Conservation (phyloP, 2,113 vertebrate species). For the Menura novaehollandiae region DNA sequence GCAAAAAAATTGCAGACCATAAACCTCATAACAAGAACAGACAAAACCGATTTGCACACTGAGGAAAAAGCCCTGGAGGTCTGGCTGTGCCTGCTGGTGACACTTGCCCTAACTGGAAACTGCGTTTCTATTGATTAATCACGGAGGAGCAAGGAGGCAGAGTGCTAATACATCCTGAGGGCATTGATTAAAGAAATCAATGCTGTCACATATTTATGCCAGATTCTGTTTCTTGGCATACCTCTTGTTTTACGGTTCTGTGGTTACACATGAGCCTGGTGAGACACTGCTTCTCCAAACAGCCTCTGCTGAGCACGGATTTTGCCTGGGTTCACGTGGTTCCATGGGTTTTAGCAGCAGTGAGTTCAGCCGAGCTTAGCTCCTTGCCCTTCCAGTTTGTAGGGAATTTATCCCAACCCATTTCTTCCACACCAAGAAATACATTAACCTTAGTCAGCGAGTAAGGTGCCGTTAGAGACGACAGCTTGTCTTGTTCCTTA, state of each 20-base stretch:
- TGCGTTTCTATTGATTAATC: conserved; percentile 1
- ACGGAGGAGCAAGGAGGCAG: not conserved
- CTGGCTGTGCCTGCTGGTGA: conserved; percentile 2
- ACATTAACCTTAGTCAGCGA: conserved; percentile 4
- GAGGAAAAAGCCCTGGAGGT: not conserved
- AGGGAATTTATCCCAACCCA: conserved; percentile 20
- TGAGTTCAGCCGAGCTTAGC: not conserved
- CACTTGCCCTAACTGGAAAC: conserved; percentile 38
- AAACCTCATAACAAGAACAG: not conserved
- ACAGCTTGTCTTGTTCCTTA: conserved; percentile 6
- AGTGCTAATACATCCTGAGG: conserved; percentile 3
- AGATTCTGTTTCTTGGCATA: conserved; percentile 11
- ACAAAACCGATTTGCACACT: not conserved
- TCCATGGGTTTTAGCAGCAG: not conserved
- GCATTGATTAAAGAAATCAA: conserved; percentile 16
- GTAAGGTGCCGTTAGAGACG: not conserved
- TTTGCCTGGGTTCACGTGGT: not conserved
- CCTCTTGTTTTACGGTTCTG: not conserved
- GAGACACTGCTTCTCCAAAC: not conserved
- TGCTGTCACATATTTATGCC: conserved; percentile 1
- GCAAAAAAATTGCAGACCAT: not conserved
- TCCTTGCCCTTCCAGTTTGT: not conserved
- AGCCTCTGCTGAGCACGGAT: not conserved
- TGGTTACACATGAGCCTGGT: not conserved
- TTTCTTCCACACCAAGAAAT: not conserved